A percentile compares a stretch with the other conserved stretches of the same genome.
phyloP scores from a whole-genome alignment of 2,888 invertebrate species.

The Chalcis sispes region DNA sequence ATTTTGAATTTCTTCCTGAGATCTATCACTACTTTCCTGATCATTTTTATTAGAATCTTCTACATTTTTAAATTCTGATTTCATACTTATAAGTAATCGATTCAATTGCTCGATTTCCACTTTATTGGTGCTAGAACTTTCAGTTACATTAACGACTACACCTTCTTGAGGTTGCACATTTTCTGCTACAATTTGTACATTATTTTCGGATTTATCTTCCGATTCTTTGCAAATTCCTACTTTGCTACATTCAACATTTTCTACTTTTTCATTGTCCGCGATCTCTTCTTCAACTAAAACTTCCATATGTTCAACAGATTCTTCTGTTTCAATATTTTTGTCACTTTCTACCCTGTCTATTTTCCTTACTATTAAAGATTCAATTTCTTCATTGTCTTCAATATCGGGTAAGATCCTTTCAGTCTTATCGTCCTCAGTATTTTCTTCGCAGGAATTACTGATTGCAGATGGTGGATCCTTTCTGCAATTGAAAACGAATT shows the following conservation, averaged over 20 bases:
- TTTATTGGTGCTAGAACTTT: conserved; percentile 51
- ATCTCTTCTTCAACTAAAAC: conserved; percentile 38
- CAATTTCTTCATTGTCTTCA: conserved; percentile 61
- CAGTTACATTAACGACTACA: conserved; percentile 13
- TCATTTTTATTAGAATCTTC: conserved; percentile 46
- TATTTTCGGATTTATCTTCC: conserved; percentile 14
- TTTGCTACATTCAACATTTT: conserved; percentile 8
- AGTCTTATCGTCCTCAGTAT: conserved; percentile 64
- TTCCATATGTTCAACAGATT: conserved; percentile 29
- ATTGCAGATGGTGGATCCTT: conserved; percentile 37
- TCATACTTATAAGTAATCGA: conserved; percentile 70
- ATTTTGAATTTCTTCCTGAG: conserved; percentile 47
- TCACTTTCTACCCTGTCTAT: conserved; percentile 19
- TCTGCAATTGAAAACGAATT: conserved; percentile 34
- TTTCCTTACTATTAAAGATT: conserved; percentile 41
- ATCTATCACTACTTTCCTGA: conserved; percentile 37
- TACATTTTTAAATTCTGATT: conserved; percentile 64
- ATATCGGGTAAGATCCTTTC: conserved; percentile 69
- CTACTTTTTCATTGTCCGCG: conserved; percentile 18
- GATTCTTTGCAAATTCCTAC: conserved; percentile 14
- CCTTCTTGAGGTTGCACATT: conserved; percentile 56
- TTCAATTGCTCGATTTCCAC: conserved; percentile 72
- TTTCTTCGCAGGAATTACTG: conserved; percentile 22
- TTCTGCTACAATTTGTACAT: conserved; percentile 14
- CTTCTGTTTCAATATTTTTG: conserved; percentile 17